Percentiles rank a stretch among this genome's conserved stretches.
Evolutionary conservation across 2,113 vertebrate species (phyloP).

Genomic region (Alligator sinensis): DNA sequence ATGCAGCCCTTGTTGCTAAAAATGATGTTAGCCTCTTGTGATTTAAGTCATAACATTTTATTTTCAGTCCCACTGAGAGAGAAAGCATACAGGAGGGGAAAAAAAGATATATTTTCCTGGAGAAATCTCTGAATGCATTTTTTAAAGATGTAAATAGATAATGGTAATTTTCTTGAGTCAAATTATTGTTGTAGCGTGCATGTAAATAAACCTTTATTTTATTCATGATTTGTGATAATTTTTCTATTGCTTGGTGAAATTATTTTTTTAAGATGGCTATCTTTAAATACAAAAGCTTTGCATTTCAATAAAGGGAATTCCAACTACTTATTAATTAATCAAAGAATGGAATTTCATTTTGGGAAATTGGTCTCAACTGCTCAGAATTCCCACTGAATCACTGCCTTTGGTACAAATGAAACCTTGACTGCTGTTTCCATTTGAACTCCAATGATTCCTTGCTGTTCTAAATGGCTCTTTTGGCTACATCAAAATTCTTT

Average conservation of each 20-base stretch:
- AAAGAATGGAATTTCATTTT: conserved; percentile 74
- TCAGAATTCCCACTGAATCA: conserved; percentile 68
- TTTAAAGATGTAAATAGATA: conserved; percentile 82
- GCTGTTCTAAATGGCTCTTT: conserved; percentile 57
- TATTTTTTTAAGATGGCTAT: conserved; percentile 47
- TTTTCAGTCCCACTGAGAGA: conserved; percentile 89
- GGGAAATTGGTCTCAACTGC: conserved; percentile 68
- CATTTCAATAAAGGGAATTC: conserved; percentile 68
- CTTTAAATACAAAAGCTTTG: conserved; percentile 65
- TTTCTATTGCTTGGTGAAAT: conserved; percentile 9
- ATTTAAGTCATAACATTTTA: conserved; percentile 98
- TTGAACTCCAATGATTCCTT: conserved; percentile 59
- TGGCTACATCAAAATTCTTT: conserved; percentile 55
- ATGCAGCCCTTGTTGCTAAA: conserved; percentile 92
- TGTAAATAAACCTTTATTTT: conserved; percentile 81
- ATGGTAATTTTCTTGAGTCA: conserved; percentile 77
- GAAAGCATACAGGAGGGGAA: conserved; percentile 82
- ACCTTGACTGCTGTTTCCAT: conserved; percentile 45
- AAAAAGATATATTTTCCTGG: conserved; percentile 79
- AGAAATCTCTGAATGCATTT: conserved; percentile 77
- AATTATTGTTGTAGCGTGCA: conserved; percentile 70
- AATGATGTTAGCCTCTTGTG: conserved; percentile 96
- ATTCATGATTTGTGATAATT: conserved; percentile 69
- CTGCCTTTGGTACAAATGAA: conserved; percentile 66
- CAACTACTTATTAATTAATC: conserved; percentile 75